A percentile compares a stretch with the other conserved stretches of the same genome.
Evolutionary conservation across 1,140 invertebrate genomes (phyloP).

Genomic region (Ostrea edulis): DNA sequence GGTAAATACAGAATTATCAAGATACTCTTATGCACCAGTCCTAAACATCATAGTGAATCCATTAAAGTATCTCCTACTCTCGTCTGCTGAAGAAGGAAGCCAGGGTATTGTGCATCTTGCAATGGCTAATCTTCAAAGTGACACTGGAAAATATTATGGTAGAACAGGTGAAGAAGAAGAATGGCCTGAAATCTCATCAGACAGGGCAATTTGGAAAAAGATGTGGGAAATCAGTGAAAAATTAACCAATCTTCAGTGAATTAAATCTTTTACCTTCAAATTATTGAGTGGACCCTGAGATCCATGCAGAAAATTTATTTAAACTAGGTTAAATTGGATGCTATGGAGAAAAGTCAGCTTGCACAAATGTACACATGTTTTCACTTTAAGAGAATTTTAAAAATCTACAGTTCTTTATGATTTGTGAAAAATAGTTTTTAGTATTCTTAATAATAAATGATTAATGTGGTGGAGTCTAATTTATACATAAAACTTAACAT

Average conservation of each 20-base stretch:
- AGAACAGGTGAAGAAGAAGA: slow-evolving; percentile 84
- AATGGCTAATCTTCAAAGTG: slow-evolving; percentile 84
- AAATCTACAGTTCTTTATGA: too few relatives aligned
- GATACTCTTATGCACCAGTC: slow-evolving; percentile 85
- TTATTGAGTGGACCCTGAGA: not conserved
- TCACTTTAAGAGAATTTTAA: too few relatives aligned
- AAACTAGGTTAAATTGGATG: not conserved
- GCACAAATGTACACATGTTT: not conserved
- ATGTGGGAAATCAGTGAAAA: slow-evolving; percentile 87
- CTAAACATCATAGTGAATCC: slow-evolving; percentile 82
- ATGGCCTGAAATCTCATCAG: slow-evolving; percentile 81
- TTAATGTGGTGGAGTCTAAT: too few relatives aligned
- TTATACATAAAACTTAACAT: too few relatives aligned
- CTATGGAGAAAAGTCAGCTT: not conserved
- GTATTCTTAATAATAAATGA: too few relatives aligned
- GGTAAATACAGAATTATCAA: slow-evolving; percentile 81
- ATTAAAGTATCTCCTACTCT: slow-evolving; percentile 65
- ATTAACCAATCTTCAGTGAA: slow-evolving; percentile 54
- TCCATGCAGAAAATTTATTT: not conserved
- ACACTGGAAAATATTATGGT: slow-evolving; percentile 84
- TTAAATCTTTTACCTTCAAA: not conserved
- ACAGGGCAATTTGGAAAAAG: slow-evolving; percentile 81
- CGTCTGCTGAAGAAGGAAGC: slow-evolving; percentile 82
- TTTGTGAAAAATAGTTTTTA: too few relatives aligned
- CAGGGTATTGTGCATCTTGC: slow-evolving; percentile 90